Evolutionary conservation across 2,888 invertebrate species (phyloP).

Genomic region (Cephus pulcher): DNA sequence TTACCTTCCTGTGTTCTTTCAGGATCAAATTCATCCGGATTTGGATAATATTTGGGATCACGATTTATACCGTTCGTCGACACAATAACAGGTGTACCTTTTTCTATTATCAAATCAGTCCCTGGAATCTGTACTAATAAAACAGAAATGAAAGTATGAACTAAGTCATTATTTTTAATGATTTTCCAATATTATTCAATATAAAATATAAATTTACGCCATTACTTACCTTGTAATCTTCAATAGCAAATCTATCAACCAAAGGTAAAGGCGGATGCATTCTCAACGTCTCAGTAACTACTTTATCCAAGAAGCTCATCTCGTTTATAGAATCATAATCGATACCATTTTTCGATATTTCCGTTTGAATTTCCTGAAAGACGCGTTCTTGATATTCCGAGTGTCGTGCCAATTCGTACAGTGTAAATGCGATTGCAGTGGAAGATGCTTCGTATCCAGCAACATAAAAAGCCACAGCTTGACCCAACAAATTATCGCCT

Average conservation of each 20-base stretch:
- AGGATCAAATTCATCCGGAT: conserved; percentile 44
- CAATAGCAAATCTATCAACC: conserved; percentile 40
- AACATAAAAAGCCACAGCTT: conserved; percentile 46
- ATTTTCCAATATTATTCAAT: too few relatives aligned
- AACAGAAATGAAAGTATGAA: neutral
- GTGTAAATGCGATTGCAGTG: conserved; percentile 43
- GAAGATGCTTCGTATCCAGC: conserved; percentile 52
- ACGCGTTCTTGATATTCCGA: conserved; percentile 36
- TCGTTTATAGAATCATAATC: conserved; percentile 24
- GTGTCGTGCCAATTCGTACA: conserved; percentile 45
- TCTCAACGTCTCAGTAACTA: conserved; percentile 48
- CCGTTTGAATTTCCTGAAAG: conserved; percentile 37
- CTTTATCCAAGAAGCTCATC: conserved; percentile 44
- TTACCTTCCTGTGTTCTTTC: conserved; percentile 35
- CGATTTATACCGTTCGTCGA: conserved; percentile 42
- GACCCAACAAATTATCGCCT: conserved; percentile 48
- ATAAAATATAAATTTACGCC: neutral
- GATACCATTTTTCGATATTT: conserved; percentile 40
- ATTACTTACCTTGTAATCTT: conserved; percentile 42
- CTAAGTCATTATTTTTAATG: neutral
- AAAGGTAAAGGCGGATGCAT: conserved; percentile 51
- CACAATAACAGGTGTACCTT: conserved; percentile 42
- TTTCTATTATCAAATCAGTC: conserved; percentile 41
- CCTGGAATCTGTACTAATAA: conserved; percentile 38
- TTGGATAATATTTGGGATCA: conserved; percentile 44